Conservation (phyloP, 2,797 vertebrate species). For the Sebastes kiyomatsui region DNA sequence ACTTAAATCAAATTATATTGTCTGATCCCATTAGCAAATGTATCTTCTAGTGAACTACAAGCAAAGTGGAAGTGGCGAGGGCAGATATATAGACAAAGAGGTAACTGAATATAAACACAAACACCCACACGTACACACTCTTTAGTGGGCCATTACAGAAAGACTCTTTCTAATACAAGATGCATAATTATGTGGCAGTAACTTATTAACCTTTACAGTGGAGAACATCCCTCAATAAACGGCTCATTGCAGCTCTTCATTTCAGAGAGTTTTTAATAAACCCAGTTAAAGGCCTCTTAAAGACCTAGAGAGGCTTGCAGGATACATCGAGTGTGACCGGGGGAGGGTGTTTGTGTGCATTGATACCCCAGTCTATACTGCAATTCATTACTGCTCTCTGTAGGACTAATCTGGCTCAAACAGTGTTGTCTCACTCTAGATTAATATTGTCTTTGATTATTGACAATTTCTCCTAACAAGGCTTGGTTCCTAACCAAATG, state of each 20-base stretch:
- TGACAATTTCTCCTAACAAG: conserved; percentile 23
- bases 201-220: conserved; percentile 79
- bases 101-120: conserved; percentile 21
- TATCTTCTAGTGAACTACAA: background rate
- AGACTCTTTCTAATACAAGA: conserved; percentile 49
- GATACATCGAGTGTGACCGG: conserved; percentile 45
- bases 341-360: conserved; percentile 40
- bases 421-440: conserved; percentile 1
- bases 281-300: conserved; percentile 61
- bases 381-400: conserved; percentile 41
- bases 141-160: conserved; percentile 21
- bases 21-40: background rate
- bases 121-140: conserved; percentile 15
- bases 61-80: background rate
- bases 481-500: conserved; percentile 8
- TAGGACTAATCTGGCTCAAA: conserved; percentile 24
- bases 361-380: conserved; percentile 23
- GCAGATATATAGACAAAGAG: background rate
- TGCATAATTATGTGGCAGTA: conserved; percentile 73
- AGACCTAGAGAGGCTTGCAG: conserved; percentile 46
- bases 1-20: background rate
- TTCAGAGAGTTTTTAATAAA: conserved; percentile 75
- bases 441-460: conserved; percentile 39
- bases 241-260: conserved; percentile 77
- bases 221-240: conserved; percentile 73